phyloP scores from a whole-genome alignment of 2,113 vertebrate genomes.

The Neodon shergylaensis region DNA sequence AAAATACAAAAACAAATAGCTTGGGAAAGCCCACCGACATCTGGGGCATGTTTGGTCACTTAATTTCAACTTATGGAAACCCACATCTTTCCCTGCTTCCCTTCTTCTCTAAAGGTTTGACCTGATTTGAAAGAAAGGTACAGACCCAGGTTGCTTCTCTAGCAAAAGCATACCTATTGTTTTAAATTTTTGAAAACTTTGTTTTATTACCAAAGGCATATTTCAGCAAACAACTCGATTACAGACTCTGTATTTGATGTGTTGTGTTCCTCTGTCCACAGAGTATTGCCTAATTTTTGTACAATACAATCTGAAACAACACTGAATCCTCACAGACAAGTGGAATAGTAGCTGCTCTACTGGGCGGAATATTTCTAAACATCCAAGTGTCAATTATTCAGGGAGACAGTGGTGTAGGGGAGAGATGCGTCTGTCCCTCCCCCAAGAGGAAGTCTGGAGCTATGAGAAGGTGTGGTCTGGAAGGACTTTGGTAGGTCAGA shows the following conservation, averaged over 20 bases:
- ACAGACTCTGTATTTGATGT: neutral
- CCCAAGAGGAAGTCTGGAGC: no score
- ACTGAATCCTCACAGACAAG: neutral
- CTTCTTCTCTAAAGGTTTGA: neutral
- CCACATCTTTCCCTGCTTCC: neutral
- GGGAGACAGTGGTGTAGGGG: neutral
- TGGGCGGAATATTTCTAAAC: neutral
- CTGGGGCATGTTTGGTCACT: neutral
- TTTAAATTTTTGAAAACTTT: constrained; percentile 14
- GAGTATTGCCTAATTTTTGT: constrained; percentile 32
- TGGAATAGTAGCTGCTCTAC: neutral
- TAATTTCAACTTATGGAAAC: neutral
- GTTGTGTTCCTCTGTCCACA: neutral
- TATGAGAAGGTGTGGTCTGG: fast-evolving
- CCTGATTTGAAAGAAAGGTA: neutral
- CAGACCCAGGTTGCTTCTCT: neutral
- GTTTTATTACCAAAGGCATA: constrained; percentile 39
- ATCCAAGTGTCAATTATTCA: neutral
- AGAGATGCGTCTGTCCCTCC: neutral
- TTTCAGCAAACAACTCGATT: constrained; percentile 41
- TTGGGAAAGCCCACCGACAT: neutral
- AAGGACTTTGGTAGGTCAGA: fast-evolving
- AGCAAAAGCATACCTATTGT: neutral
- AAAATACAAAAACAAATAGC: neutral
- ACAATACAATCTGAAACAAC: neutral